Evolutionary conservation across 2,113 vertebrate species (phyloP).

Genomic region (Meles meles): DNA sequence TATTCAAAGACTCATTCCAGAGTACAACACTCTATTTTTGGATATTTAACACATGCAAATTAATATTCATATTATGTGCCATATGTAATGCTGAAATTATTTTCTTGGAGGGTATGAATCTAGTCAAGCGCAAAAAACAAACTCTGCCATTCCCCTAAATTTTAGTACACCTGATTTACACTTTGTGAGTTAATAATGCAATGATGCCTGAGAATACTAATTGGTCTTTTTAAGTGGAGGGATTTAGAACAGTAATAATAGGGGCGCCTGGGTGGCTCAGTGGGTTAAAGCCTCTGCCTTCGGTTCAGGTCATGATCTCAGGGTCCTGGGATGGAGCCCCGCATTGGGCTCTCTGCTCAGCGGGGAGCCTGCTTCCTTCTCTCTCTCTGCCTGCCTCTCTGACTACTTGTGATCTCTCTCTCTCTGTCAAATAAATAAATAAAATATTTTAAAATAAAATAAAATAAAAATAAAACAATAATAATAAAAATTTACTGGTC

Average conservation of each 20-base stretch:
- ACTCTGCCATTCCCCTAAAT: background rate
- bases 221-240: background rate
- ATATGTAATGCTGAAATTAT: background rate
- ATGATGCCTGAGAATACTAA: background rate
- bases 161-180: background rate
- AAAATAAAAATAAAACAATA: no score
- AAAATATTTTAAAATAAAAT: no score
- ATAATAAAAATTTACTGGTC: no score
- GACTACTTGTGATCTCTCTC: no score
- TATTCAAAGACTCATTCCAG: background rate
- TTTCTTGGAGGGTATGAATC: background rate
- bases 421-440: no score
- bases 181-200: background rate
- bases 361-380: no score
- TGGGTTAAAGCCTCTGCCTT: no score
- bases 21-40: background rate
- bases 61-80: background rate
- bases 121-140: background rate
- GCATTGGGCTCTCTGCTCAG: no score
- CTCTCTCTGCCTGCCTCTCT: no score
- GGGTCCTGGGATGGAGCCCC: no score
- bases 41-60: background rate
- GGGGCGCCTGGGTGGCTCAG: no score
- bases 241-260: background rate
- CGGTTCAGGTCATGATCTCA: no score